Evolutionary conservation across 1,140 invertebrate species (phyloP), one percentile per base, ranked within the genome.

Genomic region (Drosophila subobscura): DNA sequence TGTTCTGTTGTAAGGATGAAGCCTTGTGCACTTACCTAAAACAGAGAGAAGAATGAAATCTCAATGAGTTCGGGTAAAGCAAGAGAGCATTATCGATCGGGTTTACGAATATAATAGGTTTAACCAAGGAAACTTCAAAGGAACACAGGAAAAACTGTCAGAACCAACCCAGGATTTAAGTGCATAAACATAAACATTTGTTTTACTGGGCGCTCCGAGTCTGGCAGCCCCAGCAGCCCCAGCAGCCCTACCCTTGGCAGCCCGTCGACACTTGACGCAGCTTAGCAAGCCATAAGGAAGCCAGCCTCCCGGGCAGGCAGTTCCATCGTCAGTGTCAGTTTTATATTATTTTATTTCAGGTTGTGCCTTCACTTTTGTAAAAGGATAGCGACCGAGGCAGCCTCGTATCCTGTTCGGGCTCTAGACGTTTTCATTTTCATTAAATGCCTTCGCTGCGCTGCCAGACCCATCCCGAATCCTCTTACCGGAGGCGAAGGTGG

Each of bases 401-500:
- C 55, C 25, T 44, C 20, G 66, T 58, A 57, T 46, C 44, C 41
- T 45, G 72, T 79, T 78, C 37, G 40, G 83, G 65, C 74, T 74
- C 81, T 65, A 83, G 74, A 83, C 75, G 74, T 79, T 78, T 75
- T 77, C 76, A 77, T 90, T 89, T 90, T 90, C 88, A 90, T 88
- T 89, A 88, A 89, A 89, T 77, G 72, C 72, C 60, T 73, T 63
- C 70, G 60, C 63, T 72, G 52, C 65, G 58, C 58, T 52, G 50
- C 14, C 37, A 61, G 49, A 50, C 46, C 44, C n/a, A 37, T 44
- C 50, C 63, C 29, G 71, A 63, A 75, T 86, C 56, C 74, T 27
- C 56, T 88, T 72, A 88, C 83, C 47, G 47, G 44, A 52, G 53
- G 65, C 50, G 56, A 54, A 42, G 44, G 33, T 40, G 55, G 37